phyloP scores from a whole-genome alignment of 2,888 invertebrate genomes.

The Cremastobaeus sp. region DNA sequence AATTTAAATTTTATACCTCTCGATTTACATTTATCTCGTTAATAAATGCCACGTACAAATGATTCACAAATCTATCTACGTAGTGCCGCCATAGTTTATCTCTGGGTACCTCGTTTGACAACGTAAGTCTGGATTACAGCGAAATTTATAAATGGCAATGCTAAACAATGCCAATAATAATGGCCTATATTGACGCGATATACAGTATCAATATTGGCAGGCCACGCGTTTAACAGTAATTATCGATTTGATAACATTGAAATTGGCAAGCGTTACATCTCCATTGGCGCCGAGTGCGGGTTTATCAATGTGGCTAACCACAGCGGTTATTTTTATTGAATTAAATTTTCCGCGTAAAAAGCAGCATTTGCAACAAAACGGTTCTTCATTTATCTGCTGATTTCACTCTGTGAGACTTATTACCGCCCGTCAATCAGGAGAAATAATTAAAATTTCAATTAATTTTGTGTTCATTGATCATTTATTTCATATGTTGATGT shows the following conservation, averaged over 20 bases:
- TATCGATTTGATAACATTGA: conserved; percentile 36
- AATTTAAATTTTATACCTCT: conserved; percentile 29
- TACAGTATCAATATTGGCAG: conserved; percentile 15
- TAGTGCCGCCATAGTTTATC: conserved; percentile 6
- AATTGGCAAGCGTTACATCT: conserved; percentile 31
- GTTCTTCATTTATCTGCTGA: no score
- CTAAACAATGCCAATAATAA: conserved; percentile 40
- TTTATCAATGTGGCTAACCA: not conserved
- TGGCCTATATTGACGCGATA: conserved; percentile 11
- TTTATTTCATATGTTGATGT: no score
- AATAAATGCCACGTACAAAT: conserved; percentile 29
- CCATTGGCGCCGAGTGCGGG: not conserved
- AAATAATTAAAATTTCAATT: no score
- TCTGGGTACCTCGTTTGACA: conserved; percentile 12
- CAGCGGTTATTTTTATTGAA: conserved; percentile 5
- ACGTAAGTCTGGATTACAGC: conserved; percentile 38
- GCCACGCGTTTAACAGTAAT: conserved; percentile 21
- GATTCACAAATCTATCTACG: conserved; percentile 27
- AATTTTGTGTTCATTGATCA: no score
- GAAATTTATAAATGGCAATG: conserved; percentile 33
- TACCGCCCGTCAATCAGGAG: no score
- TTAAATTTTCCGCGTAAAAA: not conserved
- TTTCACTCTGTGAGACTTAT: no score
- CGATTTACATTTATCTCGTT: conserved; percentile 25
- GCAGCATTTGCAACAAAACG: no score